Base-by-base conservation (phyloP, 2,888 invertebrate genomes). In the Imbricaverruca yamaguchii region DNA sequence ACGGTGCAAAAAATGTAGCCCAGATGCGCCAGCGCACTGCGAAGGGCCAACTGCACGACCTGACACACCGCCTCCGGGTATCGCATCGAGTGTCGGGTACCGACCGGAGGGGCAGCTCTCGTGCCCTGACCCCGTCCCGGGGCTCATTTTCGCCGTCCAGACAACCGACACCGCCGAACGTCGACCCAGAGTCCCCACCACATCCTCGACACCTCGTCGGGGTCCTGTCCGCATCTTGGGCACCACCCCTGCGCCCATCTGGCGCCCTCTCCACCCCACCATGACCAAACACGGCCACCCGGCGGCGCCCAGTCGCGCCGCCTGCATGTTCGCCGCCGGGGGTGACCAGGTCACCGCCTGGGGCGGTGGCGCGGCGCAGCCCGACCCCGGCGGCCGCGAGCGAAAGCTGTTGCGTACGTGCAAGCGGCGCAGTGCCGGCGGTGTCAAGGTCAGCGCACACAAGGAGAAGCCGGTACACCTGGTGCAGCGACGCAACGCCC, bases 401-500 rank as follows among this genome's bases (percentile, higher is more conserved):
- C 39, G 74, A 1, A 74, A 74, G 21, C 74, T 74, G 39, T 53
- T 74, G 74, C 39, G 74, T 9, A 74, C 74, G 53, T 74, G 74
- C 53, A 25, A 13, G 9, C 12, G 74, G 53, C 15, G 74, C 7
- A 25, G 81, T 79, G 81, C 80, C 79, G 80, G 59, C n/a, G 81
- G 77, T 67, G 86, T 85, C 83, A 85, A 85, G 83, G 88, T 88
- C 86, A 87, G 87, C 86, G 87, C 88, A 0, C 87, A 87, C 85
- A 87, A 88, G 81, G 89, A 90, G 84, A 90, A 90, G 85, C 90
- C 90, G 18, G 89, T 90, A 39, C 90, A 90, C 85, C 87, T 90
- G 82, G 91, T 91, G 82, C 90, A 89, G 23, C 85, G 88, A 82
- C 85, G 91, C 82, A 92, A 92, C 86, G 91, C 91, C 11, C 87